These are phyloP conservation scores for Halesus radiatus DNA, from an alignment of 1,140 invertebrate species.

Conservation along the genomic window DNA sequence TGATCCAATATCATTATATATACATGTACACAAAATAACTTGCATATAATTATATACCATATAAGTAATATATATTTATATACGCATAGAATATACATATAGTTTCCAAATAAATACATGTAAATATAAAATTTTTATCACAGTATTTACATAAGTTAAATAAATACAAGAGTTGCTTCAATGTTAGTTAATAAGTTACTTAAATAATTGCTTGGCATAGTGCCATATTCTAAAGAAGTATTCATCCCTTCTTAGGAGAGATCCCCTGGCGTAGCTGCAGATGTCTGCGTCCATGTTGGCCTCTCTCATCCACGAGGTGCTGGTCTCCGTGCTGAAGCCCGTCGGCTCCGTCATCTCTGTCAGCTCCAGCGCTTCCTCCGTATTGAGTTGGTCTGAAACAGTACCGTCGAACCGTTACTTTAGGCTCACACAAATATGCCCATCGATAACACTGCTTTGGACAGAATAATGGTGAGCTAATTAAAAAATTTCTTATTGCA, in stretches of 20 bases:
- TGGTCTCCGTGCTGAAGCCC: constrained; percentile 90
- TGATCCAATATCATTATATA: neutral
- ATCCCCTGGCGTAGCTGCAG: constrained; percentile 86
- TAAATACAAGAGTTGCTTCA: neutral
- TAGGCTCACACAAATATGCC: neutral
- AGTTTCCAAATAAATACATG: constrained; percentile 14
- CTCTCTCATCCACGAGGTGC: constrained; percentile 92
- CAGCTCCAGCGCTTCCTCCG: constrained; percentile 70
- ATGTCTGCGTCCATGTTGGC: constrained; percentile 95
- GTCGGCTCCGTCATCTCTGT: constrained; percentile 76
- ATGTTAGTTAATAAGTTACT: constrained; percentile 66
- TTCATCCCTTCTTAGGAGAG: constrained; percentile 86
- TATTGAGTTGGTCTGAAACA: constrained; percentile 53
- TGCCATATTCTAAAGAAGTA: constrained; percentile 96
- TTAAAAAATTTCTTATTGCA: too few species aligned
- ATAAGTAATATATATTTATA: neutral
- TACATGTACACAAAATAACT: constrained; percentile 19
- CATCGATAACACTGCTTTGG: too few species aligned
- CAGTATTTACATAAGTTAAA: constrained; percentile 44
- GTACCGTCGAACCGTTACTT: neutral
- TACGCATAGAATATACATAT: neutral
- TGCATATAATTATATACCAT: constrained; percentile 14
- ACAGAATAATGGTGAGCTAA: too few species aligned
- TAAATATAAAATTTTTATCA: constrained; percentile 46
- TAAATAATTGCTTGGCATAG: constrained; percentile 86